phyloP scores from a whole-genome alignment of 2,797 vertebrate genomes.

The Ateles fusciceps region DNA sequence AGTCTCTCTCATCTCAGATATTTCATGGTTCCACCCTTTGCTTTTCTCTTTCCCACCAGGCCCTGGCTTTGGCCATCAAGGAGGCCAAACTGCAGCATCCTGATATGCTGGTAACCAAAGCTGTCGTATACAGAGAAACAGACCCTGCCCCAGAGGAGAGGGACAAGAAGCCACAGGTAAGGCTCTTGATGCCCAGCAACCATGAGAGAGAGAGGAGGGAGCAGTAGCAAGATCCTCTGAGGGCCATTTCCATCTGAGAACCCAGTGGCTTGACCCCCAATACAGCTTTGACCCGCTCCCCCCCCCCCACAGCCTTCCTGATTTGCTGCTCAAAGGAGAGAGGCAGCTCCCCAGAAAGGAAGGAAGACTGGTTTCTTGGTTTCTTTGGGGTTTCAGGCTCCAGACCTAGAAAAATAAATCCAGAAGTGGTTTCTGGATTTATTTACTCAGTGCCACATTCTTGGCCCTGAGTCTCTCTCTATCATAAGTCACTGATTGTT shows the following conservation, averaged over 20 bases:
- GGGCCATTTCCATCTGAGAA: background rate
- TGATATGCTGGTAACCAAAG: constrained; percentile 99
- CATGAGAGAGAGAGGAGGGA: background rate
- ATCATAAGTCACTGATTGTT: background rate
- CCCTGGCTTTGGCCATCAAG: constrained; percentile 97
- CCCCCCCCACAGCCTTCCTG: background rate
- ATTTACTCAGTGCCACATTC: background rate
- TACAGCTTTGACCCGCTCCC: background rate
- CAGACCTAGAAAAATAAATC: background rate
- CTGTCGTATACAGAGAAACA: constrained; percentile 98
- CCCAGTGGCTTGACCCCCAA: background rate
- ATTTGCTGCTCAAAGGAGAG: background rate
- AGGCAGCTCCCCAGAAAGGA: background rate
- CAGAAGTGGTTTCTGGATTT: background rate
- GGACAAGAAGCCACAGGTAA: constrained; percentile 92
- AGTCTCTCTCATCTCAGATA: background rate
- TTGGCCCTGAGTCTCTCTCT: background rate
- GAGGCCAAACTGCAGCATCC: constrained; percentile 98
- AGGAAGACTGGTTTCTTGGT: background rate
- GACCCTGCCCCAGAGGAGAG: constrained; percentile 94
- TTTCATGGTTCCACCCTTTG: background rate
- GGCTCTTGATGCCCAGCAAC: background rate
- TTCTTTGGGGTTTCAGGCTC: constrained; percentile 4
- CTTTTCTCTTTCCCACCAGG: constrained; percentile 83
- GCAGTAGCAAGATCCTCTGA: background rate